Evolutionary conservation across 1,140 invertebrate genomes (phyloP).

Genomic region (Drosophila grimshawi): DNA sequence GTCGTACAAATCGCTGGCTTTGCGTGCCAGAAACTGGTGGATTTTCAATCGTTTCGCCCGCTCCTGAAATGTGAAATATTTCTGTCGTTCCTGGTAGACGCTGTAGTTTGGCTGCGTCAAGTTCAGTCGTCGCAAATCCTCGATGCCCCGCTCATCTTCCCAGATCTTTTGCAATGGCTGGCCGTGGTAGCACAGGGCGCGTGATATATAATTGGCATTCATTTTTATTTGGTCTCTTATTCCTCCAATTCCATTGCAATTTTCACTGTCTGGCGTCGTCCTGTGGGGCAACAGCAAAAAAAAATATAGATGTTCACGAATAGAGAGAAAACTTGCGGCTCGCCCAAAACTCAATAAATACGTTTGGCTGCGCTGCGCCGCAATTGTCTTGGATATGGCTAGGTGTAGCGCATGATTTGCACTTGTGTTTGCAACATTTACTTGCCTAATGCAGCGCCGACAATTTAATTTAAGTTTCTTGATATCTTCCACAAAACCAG

Average conservation of each 20-base stretch:
- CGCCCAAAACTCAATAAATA: not conserved
- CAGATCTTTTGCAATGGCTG: constrained; percentile 93
- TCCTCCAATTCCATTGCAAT: constrained; percentile 16
- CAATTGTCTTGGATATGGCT: not conserved
- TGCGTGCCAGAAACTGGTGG: constrained; percentile 93
- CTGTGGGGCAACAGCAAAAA: not conserved
- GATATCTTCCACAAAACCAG: constrained; percentile 19
- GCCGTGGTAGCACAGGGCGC: constrained; percentile 92
- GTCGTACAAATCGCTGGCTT: constrained; percentile 88
- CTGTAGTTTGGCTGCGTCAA: constrained; percentile 89
- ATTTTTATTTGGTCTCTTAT: constrained; percentile 32
- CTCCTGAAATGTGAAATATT: constrained; percentile 91
- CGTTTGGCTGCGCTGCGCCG: not conserved
- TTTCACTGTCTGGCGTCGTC: constrained; percentile 22
- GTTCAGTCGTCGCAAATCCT: constrained; percentile 88
- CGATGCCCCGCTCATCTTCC: constrained; percentile 91
- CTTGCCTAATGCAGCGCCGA: constrained; percentile 26
- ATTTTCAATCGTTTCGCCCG: constrained; percentile 92
- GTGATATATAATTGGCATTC: constrained; percentile 86
- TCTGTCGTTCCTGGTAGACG: constrained; percentile 91
- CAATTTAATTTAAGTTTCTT: constrained; percentile 26
- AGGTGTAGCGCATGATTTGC: not conserved
- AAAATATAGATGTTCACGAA: not conserved
- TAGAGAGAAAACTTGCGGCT: constrained; percentile 13
- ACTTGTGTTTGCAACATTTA: constrained; percentile 6